Evolutionary conservation across 2,888 invertebrate species (phyloP), one percentile per base, ranked within the genome.

Genomic region (Acronicta leporina): DNA sequence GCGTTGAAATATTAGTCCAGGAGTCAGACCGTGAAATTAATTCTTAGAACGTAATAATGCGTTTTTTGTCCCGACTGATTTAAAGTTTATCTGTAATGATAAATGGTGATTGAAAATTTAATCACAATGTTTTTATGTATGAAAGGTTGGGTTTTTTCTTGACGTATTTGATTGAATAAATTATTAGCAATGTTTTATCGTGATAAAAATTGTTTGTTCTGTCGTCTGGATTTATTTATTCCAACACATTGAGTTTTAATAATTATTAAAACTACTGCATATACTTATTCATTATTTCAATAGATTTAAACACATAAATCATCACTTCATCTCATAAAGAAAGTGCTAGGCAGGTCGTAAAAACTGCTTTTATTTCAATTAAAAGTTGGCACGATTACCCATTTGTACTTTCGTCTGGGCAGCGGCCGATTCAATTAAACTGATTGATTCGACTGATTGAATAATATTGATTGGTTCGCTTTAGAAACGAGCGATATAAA

Each of bases 11-110:
- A 58, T 73, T 73, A 73, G 76, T 49, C 15, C 67, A 30, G 63
- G 74, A 75, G 74, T 48, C 57, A 55, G 66, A 73, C 66, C 70
- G 59, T 69, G 54, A 73, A 75, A 75, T 75, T 63, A 73, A 66
- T 69, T 74, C 69, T 50, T 47, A 44, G 46, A 47, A 54, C 30
- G 46, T 43, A 41, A 47, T 51, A 38, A 63, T 63, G 48, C 47
- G 41, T 59, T 65, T 71, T 63, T 72, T 65, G 49, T 50, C 15
- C 2, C 11, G 40, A 66, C 50, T 25, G 38, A 73, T 70, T 69
- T 53, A 51, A 57, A 70, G 60, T 56, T 59, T 57, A 69, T 60
- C 66, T 55, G 8, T 40, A 56, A 38, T 41, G 48, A 66, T 53
- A 61, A 70, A 45, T 60, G 15, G 15, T 52, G 58, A 66, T 66